Evolutionary conservation across 2,888 invertebrate genomes (phyloP).

Genomic region (Phaedon cochleariae): DNA sequence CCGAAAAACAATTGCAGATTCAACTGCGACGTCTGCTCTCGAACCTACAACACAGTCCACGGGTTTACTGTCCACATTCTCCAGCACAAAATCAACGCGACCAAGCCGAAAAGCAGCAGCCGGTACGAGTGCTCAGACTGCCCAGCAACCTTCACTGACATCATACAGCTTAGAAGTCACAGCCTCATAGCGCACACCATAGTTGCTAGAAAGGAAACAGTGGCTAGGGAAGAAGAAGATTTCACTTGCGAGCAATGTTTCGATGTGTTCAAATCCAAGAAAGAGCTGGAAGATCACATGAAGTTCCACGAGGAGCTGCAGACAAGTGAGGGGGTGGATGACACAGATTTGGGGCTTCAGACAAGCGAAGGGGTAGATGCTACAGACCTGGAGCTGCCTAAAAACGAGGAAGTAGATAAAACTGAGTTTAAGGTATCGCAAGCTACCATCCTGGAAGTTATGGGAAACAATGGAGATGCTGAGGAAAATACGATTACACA

Average conservation of each 20-base stretch:
- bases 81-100: conserved; percentile 29
- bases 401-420: too few relatives aligned
- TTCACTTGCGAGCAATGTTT: conserved; percentile 42
- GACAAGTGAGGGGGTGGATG: not conserved
- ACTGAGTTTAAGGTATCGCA: too few relatives aligned
- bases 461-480: too few relatives aligned
- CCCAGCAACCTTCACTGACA: conserved; percentile 17
- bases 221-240: conserved; percentile 7
- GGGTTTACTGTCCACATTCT: conserved; percentile 28
- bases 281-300: conserved; percentile 42
- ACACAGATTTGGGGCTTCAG: not conserved
- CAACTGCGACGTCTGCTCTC: conserved; percentile 19
- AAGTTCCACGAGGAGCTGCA: conserved; percentile 37
- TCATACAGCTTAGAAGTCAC: conserved; percentile 27
- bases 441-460: too few relatives aligned
- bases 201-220: not conserved
- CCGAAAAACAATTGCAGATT: conserved; percentile 27
- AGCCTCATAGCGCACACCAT: conserved; percentile 19
- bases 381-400: too few relatives aligned
- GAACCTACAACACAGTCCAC: conserved; percentile 23
- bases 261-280: conserved; percentile 37
- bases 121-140: conserved; percentile 24
- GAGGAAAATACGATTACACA: not conserved
- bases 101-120: conserved; percentile 4
- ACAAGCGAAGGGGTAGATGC: not conserved